Evolutionary conservation across 2,113 vertebrate genomes (phyloP).

Genomic region (Xyrauchen texanus): DNA sequence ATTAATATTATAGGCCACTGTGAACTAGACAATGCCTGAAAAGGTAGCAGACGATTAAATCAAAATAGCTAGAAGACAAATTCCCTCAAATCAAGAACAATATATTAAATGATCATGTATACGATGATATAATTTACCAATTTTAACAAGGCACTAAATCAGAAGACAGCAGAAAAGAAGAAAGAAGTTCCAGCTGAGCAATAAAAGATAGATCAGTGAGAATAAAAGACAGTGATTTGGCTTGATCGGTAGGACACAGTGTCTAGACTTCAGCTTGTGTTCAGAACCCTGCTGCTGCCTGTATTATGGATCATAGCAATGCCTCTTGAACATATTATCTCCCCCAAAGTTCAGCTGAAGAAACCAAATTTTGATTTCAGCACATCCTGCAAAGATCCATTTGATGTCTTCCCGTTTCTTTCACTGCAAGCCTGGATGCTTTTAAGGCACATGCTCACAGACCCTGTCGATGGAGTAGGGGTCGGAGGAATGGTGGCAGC

Average conservation of each 20-base stretch:
- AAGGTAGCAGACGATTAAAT: too few species aligned
- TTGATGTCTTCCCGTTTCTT: slow-evolving; percentile 58
- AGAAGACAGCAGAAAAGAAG: not conserved
- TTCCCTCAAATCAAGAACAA: not conserved
- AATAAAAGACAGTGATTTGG: not conserved
- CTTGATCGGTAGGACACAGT: not conserved
- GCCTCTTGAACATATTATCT: slow-evolving; percentile 30
- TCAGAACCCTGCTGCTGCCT: not conserved
- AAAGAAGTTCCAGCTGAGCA: not conserved
- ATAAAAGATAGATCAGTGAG: not conserved
- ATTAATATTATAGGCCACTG: too few species aligned
- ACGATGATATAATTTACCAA: not conserved
- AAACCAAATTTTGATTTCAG: slow-evolving; percentile 59
- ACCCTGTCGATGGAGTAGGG: slow-evolving; percentile 5
- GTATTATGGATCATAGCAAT: not conserved
- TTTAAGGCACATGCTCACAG: slow-evolving; percentile 45
- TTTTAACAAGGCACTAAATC: not conserved
- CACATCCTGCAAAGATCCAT: slow-evolving; percentile 72
- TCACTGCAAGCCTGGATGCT: slow-evolving; percentile 44
- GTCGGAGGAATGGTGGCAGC: not conserved
- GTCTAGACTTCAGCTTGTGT: not conserved
- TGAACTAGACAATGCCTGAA: too few species aligned
- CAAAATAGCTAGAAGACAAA: not conserved
- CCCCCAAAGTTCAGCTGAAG: slow-evolving; percentile 55
- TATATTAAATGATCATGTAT: not conserved